Evolutionary conservation across 2,797 vertebrate genomes (phyloP).

Genomic region (Eutrigla gurnardus): DNA sequence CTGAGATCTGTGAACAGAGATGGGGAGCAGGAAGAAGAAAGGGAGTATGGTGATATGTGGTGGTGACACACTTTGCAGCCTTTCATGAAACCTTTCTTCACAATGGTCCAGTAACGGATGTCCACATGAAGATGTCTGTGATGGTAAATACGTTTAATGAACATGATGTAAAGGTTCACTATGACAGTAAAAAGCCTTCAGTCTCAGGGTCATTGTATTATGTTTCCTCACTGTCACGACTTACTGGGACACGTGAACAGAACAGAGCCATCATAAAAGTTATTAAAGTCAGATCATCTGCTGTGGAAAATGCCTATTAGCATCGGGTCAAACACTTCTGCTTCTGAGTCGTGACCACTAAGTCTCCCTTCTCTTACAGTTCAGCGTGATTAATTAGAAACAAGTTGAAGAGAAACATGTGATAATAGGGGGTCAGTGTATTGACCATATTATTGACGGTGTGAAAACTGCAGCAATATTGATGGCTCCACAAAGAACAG

Average conservation of each 20-base stretch:
- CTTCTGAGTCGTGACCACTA: not conserved
- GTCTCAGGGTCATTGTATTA: not conserved
- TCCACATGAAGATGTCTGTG: not conserved
- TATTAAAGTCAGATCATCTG: not conserved
- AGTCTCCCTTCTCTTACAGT: not conserved
- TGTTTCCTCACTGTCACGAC: not conserved
- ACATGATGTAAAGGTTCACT: not conserved
- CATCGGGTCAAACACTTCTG: not conserved
- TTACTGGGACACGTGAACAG: not conserved
- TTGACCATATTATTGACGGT: constrained; percentile 24
- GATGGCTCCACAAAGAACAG: constrained; percentile 13
- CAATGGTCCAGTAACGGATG: not conserved
- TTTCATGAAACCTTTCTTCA: not conserved
- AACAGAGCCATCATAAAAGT: not conserved
- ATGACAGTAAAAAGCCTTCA: constrained; percentile 1
- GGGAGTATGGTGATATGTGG: not conserved
- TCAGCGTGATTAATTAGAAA: constrained; percentile 15
- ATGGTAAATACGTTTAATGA: not conserved
- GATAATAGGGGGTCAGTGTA: constrained; percentile 16
- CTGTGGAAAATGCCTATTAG: not conserved
- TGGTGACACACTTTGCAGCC: not conserved
- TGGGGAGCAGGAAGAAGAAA: not conserved
- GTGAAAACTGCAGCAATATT: constrained; percentile 27
- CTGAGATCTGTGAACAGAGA: constrained; percentile 34
- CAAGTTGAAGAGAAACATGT: not conserved